Evolutionary conservation across 2,797 vertebrate genomes (phyloP).

Genomic region (Cuniculus paca): DNA sequence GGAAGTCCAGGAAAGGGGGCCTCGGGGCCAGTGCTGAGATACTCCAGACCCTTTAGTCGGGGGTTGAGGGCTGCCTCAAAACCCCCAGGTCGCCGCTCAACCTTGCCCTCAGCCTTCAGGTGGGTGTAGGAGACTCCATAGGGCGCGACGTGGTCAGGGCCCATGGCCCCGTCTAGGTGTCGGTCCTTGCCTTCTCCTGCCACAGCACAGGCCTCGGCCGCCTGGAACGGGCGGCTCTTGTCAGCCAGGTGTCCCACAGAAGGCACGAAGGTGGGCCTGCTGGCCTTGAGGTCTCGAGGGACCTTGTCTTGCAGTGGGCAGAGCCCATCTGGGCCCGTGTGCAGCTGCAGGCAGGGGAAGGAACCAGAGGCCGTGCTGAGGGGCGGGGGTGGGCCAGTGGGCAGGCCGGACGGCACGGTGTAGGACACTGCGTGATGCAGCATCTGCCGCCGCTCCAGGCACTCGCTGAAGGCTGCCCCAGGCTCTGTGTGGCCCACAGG

Average conservation of each 20-base stretch:
- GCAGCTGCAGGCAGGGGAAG: conserved; percentile 96
- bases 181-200: conserved; percentile 92
- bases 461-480: conserved; percentile 92
- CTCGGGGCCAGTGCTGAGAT: conserved; percentile 90
- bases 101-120: conserved; percentile 93
- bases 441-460: conserved; percentile 94
- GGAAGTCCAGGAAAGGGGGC: conserved; percentile 90
- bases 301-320: conserved; percentile 94
- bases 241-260: conserved; percentile 94
- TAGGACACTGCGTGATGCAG: conserved; percentile 95
- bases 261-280: conserved; percentile 95
- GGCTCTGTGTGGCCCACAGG: conserved; percentile 91
- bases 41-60: conserved; percentile 93
- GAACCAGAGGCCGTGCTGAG: conserved; percentile 92
- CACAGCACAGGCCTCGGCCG: conserved; percentile 91
- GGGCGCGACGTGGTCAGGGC: conserved; percentile 76
- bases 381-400: conserved; percentile 90
- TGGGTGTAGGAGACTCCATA: conserved; percentile 87
- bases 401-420: conserved; percentile 92
- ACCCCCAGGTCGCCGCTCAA: conserved; percentile 94
- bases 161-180: conserved; percentile 88
- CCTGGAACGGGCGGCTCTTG: conserved; percentile 93
- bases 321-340: conserved; percentile 94
- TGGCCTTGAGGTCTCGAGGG: conserved; percentile 93
- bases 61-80: conserved; percentile 87